phyloP scores from a whole-genome alignment of 2,113 vertebrate genomes.

The Sus scrofa region DNA sequence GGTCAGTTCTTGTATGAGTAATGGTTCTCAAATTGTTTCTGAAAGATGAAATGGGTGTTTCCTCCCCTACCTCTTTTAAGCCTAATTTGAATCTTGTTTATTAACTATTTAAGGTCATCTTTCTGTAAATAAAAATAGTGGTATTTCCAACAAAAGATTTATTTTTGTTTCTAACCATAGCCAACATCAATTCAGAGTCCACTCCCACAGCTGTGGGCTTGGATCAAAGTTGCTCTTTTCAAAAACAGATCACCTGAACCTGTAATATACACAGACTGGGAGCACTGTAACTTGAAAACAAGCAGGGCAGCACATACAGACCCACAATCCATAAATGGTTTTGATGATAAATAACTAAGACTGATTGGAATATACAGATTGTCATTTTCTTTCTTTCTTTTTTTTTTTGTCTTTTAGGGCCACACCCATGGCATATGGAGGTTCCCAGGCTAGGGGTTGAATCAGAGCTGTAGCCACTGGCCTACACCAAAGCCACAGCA shows the following conservation, averaged over 20 bases:
- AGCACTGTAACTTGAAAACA: not conserved
- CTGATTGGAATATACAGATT: not conserved
- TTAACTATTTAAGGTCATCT: conserved; percentile 44
- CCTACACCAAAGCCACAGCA: no score
- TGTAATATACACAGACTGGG: not conserved
- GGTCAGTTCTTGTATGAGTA: conserved; percentile 72
- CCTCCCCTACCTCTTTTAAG: not conserved
- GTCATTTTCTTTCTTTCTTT: not conserved
- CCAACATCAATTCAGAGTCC: conserved; percentile 41
- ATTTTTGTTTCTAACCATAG: conserved; percentile 48
- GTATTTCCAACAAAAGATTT: conserved; percentile 54
- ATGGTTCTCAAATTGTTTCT: conserved; percentile 59
- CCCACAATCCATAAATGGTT: not conserved
- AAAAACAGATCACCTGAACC: conserved; percentile 55
- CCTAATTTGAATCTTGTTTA: conserved; percentile 22
- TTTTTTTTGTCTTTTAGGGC: no score
- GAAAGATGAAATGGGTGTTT: conserved; percentile 55
- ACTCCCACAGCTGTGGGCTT: not conserved
- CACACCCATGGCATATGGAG: no score
- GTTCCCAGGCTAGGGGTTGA: no score
- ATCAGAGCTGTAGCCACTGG: no score
- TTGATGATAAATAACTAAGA: not conserved
- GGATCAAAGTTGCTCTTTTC: conserved; percentile 55
- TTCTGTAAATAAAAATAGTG: conserved; percentile 67
- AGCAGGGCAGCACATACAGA: not conserved